A percentile compares a stretch with the other conserved stretches of the same genome.
Conservation (phyloP, 2,888 invertebrate species). For the Leucozona laternaria region DNA sequence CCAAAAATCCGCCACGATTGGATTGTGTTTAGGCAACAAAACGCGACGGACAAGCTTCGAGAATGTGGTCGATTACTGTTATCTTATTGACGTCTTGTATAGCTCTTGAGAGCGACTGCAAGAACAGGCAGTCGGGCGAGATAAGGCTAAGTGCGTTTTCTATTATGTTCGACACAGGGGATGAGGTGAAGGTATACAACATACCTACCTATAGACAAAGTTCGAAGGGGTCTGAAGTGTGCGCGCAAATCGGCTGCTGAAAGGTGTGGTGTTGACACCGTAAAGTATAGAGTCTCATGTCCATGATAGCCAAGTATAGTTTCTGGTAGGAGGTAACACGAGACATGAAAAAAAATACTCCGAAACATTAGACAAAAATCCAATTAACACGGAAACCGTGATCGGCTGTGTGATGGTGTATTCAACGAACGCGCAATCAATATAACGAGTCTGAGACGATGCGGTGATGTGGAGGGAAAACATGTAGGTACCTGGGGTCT, state of each 20-base stretch:
- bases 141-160: constrained; percentile 75
- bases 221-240: constrained; percentile 64
- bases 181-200: neutral
- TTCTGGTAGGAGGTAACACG: constrained; percentile 57
- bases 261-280: constrained; percentile 74
- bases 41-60: constrained; percentile 66
- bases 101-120: constrained; percentile 30
- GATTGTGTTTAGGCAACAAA: constrained; percentile 39
- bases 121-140: constrained; percentile 45
- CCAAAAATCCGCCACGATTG: constrained; percentile 38
- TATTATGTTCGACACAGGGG: constrained; percentile 64
- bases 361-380: constrained; percentile 82
- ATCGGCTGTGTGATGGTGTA: constrained; percentile 69
- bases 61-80: constrained; percentile 73
- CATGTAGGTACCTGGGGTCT: constrained; percentile 17
- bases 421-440: constrained; percentile 64
- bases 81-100: constrained; percentile 73
- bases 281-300: constrained; percentile 45
- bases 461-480: constrained; percentile 10
- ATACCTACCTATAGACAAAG: constrained; percentile 5
- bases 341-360: constrained; percentile 43
- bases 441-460: constrained; percentile 34
- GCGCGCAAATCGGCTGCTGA: constrained; percentile 61
- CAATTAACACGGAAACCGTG: constrained; percentile 82
- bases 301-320: constrained; percentile 41